Evolutionary conservation across 2,113 vertebrate species (phyloP).

Genomic region (Malurus alboscapulatus): DNA sequence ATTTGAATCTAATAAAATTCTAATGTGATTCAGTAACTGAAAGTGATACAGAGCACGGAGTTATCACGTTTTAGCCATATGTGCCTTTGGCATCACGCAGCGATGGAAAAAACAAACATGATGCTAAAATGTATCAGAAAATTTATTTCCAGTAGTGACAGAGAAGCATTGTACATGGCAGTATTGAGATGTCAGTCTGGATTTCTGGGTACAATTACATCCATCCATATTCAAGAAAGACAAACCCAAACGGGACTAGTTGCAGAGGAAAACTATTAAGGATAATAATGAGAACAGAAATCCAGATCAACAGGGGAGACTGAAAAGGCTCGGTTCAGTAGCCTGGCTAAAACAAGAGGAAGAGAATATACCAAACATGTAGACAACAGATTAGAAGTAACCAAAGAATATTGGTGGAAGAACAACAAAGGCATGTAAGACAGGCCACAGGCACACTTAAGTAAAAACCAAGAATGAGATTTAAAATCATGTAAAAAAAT

Average conservation of each 20-base stretch:
- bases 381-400: background rate
- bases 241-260: background rate
- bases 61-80: fast-evolving
- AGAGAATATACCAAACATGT: background rate
- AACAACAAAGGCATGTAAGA: background rate
- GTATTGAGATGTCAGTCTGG: background rate
- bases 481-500: background rate
- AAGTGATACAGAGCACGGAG: background rate
- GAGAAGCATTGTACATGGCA: background rate
- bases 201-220: background rate
- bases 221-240: background rate
- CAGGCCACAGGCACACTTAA: background rate
- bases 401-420: background rate
- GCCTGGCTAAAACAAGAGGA: background rate
- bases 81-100: background rate
- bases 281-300: background rate
- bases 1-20: background rate
- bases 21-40: background rate
- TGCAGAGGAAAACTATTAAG: background rate
- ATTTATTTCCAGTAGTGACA: background rate
- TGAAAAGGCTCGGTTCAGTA: background rate
- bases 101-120: background rate
- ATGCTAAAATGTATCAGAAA: background rate
- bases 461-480: background rate
- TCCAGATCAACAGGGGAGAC: background rate